Conservation (phyloP, 1,140 invertebrate species). For the Portunus trituberculatus region DNA sequence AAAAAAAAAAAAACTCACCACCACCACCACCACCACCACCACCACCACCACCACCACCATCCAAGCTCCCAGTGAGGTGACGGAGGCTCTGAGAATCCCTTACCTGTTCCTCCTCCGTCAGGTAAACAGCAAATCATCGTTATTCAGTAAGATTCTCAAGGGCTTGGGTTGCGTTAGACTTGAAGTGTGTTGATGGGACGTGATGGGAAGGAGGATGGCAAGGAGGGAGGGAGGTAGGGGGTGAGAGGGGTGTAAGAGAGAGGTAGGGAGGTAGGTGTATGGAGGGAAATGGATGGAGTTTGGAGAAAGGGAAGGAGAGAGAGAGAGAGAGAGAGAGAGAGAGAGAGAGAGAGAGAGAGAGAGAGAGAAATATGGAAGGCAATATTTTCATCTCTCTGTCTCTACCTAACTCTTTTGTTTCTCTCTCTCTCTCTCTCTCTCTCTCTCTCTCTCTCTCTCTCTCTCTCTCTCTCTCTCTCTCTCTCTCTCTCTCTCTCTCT, state of each 20-base stretch:
- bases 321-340: too few species aligned
- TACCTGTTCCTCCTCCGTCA: not conserved
- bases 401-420: not conserved
- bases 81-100: too few species aligned
- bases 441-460: not conserved
- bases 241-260: not conserved
- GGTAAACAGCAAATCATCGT: not conserved
- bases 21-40: too few species aligned
- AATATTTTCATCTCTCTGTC: not conserved
- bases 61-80: not conserved
- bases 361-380: too few species aligned
- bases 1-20: not conserved
- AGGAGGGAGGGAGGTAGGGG: not conserved
- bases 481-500: slow-evolving; percentile 9
- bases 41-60: not conserved
- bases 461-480: not conserved
- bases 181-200: not conserved
- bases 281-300: not conserved
- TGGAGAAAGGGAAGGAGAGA: too few species aligned
- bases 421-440: not conserved
- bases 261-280: not conserved
- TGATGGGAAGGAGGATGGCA: slow-evolving; percentile 15
- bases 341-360: too few species aligned
- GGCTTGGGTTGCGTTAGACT: not conserved
- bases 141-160: not conserved